These are phyloP conservation scores for Drosophila sp. DNA, from an alignment of 1,140 invertebrate genomes.

Conservation along the genomic window DNA sequence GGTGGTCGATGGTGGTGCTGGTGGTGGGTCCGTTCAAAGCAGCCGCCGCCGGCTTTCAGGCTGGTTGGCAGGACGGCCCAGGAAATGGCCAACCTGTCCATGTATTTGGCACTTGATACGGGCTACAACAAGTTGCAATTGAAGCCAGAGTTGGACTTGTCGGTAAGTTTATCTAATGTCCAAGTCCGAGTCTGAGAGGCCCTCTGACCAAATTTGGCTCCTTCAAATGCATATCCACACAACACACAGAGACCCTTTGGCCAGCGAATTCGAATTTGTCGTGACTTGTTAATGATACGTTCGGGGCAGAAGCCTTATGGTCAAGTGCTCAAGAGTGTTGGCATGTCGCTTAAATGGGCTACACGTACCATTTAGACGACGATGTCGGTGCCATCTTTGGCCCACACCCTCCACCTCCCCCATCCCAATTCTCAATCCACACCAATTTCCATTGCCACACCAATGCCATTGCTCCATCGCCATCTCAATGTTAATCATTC, in stretches of 20 bases:
- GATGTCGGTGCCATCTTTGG: conserved; percentile 69
- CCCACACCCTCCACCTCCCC: conserved; percentile 11
- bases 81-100: conserved; percentile 63
- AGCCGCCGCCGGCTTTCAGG: conserved; percentile 51
- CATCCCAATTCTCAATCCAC: neutral
- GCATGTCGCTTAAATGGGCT: conserved; percentile 77
- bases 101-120: conserved; percentile 66
- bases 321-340: conserved; percentile 73
- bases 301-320: conserved; percentile 26
- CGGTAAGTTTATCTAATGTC: conserved; percentile 74
- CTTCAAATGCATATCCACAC: conserved; percentile 56
- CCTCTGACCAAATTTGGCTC: conserved; percentile 69
- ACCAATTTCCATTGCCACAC: neutral
- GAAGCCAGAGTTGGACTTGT: conserved; percentile 30
- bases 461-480: neutral
- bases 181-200: conserved; percentile 36
- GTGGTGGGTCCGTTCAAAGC: conserved; percentile 76
- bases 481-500: conserved; percentile 68
- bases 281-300: conserved; percentile 80
- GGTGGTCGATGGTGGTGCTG: conserved; percentile 16
- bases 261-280: conserved; percentile 66
- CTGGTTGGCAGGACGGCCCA: conserved; percentile 20
- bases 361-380: conserved; percentile 36
- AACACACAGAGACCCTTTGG: neutral
- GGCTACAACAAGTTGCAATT: conserved; percentile 12